Evolutionary conservation across 2,888 invertebrate genomes (phyloP).

Genomic region (Cerastoderma edule): DNA sequence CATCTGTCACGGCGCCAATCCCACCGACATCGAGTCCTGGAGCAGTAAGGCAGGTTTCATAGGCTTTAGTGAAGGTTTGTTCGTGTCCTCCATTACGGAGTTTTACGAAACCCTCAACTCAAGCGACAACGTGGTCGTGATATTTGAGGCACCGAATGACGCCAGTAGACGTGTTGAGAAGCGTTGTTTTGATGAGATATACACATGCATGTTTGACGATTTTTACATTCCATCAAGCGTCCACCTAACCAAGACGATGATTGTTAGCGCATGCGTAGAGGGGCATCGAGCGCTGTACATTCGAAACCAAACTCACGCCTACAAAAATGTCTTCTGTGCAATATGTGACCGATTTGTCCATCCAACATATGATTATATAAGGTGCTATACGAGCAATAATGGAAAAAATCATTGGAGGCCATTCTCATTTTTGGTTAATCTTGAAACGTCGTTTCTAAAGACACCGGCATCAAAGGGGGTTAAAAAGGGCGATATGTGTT

Average conservation of each 20-base stretch:
- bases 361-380: background rate
- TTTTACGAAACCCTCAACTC: background rate
- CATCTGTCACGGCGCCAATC: background rate
- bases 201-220: background rate
- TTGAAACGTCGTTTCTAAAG: too few species aligned
- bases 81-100: background rate
- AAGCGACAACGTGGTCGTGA: background rate
- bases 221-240: background rate
- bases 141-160: background rate
- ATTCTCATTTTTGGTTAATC: too few species aligned
- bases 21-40: slow-evolving; percentile 1
- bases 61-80: background rate
- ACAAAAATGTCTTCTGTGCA: slow-evolving; percentile 9
- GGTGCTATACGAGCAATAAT: too few species aligned
- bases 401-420: too few species aligned
- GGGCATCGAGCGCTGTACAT: background rate
- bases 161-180: background rate
- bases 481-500: too few species aligned
- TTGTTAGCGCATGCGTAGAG: background rate
- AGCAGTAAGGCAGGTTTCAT: background rate
- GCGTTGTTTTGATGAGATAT: background rate
- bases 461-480: too few species aligned
- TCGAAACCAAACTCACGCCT: background rate
- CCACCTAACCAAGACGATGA: background rate
- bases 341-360: background rate